phyloP scores from a whole-genome alignment of 2,797 vertebrate species.

The Semaprochilodus insignis region DNA sequence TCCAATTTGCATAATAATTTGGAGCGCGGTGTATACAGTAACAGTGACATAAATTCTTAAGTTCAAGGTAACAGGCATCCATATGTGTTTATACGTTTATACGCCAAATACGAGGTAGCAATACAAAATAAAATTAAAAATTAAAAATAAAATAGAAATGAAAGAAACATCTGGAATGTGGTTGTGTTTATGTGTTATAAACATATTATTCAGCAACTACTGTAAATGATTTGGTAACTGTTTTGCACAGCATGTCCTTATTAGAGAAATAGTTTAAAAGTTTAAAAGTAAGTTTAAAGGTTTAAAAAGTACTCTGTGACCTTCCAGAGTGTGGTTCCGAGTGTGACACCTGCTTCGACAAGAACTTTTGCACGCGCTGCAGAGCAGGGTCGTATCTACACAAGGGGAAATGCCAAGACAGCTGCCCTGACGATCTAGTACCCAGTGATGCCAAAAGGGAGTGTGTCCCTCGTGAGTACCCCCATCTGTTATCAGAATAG shows the following conservation, averaged over 20 bases:
- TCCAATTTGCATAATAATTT: too few relatives aligned
- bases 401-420: constrained; percentile 96
- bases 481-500: neutral
- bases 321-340: constrained; percentile 96
- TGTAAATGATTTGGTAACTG: neutral
- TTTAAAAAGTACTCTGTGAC: constrained; percentile 53
- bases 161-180: too few relatives aligned
- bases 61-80: too few relatives aligned
- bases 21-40: too few relatives aligned
- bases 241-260: neutral
- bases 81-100: too few relatives aligned
- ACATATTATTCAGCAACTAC: too few relatives aligned
- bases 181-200: too few relatives aligned
- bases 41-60: too few relatives aligned
- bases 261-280: neutral
- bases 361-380: constrained; percentile 99
- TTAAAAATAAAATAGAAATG: too few relatives aligned
- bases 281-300: neutral
- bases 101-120: too few relatives aligned
- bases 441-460: constrained; percentile 92
- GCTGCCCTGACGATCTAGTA: constrained; percentile 91
- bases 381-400: constrained; percentile 94
- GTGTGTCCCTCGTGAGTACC: constrained; percentile 82
- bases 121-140: too few relatives aligned
- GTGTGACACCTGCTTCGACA: constrained; percentile 99